Conservation (phyloP, 2,888 invertebrate species). For the Pristionchus japonicus region DNA sequence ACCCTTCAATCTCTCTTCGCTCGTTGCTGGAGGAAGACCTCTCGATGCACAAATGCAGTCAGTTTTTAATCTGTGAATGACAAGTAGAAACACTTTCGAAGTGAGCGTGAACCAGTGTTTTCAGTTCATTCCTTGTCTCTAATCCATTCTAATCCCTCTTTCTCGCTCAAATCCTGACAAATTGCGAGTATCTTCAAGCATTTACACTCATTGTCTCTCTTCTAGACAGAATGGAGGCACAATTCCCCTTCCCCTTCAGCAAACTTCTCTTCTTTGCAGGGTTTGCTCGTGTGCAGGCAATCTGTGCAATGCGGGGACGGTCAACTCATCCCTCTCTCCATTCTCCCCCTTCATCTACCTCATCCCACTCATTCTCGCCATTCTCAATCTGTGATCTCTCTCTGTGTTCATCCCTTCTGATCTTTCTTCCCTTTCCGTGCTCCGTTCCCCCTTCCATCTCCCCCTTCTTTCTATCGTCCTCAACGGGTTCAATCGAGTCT, state of each 20-base stretch:
- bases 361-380: not conserved
- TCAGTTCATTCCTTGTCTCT: constrained; percentile 4
- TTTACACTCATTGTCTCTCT: not conserved
- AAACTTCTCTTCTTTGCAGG: constrained; percentile 52
- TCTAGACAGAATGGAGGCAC: not conserved
- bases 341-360: not conserved
- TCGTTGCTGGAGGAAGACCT: constrained; percentile 64
- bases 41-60: constrained; percentile 65
- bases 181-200: not conserved
- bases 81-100: not conserved
- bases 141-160: not conserved
- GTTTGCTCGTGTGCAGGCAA: constrained; percentile 68
- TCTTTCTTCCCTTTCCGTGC: constrained; percentile 12
- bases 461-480: not conserved
- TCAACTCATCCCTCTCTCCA: constrained; percentile 48
- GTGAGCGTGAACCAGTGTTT: constrained; percentile 1
- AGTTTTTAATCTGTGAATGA: constrained; percentile 41
- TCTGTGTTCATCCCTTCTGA: not conserved
- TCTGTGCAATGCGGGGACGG: constrained; percentile 62
- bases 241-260: not conserved
- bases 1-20: constrained; percentile 63
- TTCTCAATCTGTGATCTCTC: constrained; percentile 18
- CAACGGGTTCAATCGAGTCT: not conserved
- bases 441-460: constrained; percentile 8
- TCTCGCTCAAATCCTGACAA: constrained; percentile 8